Evolutionary conservation across 1,140 invertebrate species (phyloP).

Genomic region (Brachionus manjavacas): DNA sequence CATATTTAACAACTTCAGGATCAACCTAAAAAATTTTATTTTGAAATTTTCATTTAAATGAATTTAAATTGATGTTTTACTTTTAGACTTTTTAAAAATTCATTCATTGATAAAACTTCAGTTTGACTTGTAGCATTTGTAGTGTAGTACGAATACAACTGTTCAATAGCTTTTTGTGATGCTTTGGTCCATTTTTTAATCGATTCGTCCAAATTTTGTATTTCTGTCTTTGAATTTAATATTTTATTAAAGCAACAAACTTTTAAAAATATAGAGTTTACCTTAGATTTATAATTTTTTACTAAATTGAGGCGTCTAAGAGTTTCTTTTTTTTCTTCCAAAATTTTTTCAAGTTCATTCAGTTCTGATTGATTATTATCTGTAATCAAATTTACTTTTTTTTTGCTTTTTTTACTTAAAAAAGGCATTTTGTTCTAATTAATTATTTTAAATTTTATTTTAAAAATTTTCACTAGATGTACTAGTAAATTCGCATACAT

Average conservation of each 20-base stretch:
- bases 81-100: slow-evolving; percentile 28
- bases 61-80: neutral
- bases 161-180: slow-evolving; percentile 11
- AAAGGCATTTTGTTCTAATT: slow-evolving; percentile 10
- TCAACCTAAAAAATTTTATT: neutral
- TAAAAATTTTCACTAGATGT: neutral
- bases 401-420: slow-evolving; percentile 31
- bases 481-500: neutral
- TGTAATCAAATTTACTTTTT: neutral
- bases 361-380: neutral
- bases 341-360: neutral
- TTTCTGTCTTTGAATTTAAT: neutral
- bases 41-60: neutral
- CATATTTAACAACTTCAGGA: neutral
- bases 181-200: slow-evolving; percentile 33
- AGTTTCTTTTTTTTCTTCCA: slow-evolving; percentile 24
- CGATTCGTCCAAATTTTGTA: neutral
- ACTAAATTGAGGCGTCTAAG: slow-evolving; percentile 15
- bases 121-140: neutral
- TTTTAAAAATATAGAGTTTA: neutral
- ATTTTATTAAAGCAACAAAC: neutral
- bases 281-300: slow-evolving; percentile 6
- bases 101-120: neutral
- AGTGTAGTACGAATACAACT: neutral
- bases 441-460: neutral